phyloP scores from a whole-genome alignment of 2,113 vertebrate genomes.

The Haemorhous mexicanus region DNA sequence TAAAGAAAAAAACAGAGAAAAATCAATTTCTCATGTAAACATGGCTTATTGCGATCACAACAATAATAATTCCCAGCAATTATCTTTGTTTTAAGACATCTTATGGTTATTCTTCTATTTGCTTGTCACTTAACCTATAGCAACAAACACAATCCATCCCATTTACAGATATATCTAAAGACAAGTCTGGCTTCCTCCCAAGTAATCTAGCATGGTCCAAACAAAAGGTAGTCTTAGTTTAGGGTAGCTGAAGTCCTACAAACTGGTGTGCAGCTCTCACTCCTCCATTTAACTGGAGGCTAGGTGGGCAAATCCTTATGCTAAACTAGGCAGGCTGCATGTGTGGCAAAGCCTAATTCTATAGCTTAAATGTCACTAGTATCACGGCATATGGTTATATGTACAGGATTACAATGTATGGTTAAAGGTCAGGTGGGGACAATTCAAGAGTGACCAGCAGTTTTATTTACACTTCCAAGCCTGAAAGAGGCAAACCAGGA shows the following conservation, averaged over 20 bases:
- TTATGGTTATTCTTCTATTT: not conserved
- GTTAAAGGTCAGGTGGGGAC: not conserved
- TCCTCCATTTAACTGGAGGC: not conserved
- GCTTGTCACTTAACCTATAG: not conserved
- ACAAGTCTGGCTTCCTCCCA: not conserved
- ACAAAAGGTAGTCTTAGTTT: not conserved
- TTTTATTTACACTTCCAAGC: not conserved
- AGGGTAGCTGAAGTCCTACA: not conserved
- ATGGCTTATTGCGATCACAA: not conserved
- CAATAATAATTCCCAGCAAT: not conserved
- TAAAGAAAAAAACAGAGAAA: not conserved
- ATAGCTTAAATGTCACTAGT: not conserved
- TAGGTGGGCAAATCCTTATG: not conserved
- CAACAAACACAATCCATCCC: not conserved
- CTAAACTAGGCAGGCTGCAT: constrained; percentile 14
- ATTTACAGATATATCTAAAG: not conserved
- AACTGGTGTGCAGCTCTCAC: not conserved
- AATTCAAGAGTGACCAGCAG: not conserved
- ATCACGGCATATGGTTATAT: not conserved
- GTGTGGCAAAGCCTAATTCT: constrained; percentile 1
- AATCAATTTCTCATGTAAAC: constrained; percentile 53
- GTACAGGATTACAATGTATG: not conserved
- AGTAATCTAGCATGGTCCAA: not conserved
- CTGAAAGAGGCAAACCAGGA: not conserved
- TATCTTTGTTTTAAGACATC: not conserved